Conservation (phyloP, 2,888 invertebrate genomes). For the Phragmatobia fuliginosa region DNA sequence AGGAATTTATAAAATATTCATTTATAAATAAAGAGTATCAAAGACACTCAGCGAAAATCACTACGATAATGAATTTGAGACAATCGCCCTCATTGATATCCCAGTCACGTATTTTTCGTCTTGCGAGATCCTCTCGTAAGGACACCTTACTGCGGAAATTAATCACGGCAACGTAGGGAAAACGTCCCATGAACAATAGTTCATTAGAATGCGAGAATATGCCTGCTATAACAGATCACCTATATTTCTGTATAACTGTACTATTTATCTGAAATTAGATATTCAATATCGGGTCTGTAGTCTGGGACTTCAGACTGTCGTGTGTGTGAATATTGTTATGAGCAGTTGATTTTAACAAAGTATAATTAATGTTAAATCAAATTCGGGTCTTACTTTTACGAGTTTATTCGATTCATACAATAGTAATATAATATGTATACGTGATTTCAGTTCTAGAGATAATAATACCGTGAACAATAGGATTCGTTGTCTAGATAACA, state of each 20-base stretch:
- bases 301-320: no score
- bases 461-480: neutral
- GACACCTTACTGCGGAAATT: slow-evolving; percentile 29
- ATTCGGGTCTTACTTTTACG: no score
- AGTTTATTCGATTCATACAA: neutral
- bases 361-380: no score
- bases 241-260: neutral
- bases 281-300: no score
- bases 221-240: neutral
- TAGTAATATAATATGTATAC: neutral
- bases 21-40: neutral
- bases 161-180: slow-evolving; percentile 36
- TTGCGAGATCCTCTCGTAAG: slow-evolving; percentile 19
- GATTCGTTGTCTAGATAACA: neutral
- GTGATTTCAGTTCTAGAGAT: neutral
- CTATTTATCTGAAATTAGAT: no score
- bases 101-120: slow-evolving; percentile 32
- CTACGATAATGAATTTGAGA: slow-evolving; percentile 1
- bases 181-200: slow-evolving; percentile 23
- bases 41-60: neutral
- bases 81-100: slow-evolving; percentile 10
- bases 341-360: no score
- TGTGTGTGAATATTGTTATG: no score
- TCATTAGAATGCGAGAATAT: slow-evolving; percentile 21
- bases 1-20: neutral